Percentiles rank a stretch among this genome's conserved stretches.
These are phyloP conservation scores for Iguana delicatissima DNA, from an alignment of 2,797 vertebrate genomes.

Conservation along the genomic window DNA sequence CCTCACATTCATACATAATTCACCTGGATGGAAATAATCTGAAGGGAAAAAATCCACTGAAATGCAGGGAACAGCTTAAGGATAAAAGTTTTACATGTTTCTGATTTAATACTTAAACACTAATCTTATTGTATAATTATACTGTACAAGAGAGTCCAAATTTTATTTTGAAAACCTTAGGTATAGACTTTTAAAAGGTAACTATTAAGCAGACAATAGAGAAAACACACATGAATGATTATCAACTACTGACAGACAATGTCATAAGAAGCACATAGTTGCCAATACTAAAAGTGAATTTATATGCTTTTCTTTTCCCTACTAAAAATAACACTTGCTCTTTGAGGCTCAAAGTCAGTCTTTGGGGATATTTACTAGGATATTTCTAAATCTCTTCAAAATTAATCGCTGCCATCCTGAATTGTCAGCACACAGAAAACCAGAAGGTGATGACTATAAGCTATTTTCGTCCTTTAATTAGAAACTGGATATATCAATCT, in stretches of 20 bases:
- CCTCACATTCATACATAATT: too few species aligned
- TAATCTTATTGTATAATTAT: neutral
- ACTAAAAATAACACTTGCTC: neutral
- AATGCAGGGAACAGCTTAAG: neutral
- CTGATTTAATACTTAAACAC: neutral
- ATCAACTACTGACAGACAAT: too few species aligned
- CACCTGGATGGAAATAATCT: too few species aligned
- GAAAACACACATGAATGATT: neutral
- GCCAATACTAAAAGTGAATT: neutral
- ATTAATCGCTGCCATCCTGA: neutral
- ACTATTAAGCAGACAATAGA: neutral
- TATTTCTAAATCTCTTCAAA: constrained; percentile 25
- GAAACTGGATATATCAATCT: constrained; percentile 10
- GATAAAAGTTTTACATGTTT: neutral
- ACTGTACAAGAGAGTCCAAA: neutral
- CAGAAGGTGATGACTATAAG: neutral
- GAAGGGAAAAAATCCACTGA: neutral
- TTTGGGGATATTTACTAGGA: neutral
- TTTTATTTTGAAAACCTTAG: neutral
- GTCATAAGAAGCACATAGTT: neutral
- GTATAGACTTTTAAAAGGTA: neutral
- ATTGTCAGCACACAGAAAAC: neutral
- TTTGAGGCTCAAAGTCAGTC: neutral
- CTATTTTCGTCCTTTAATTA: constrained; percentile 4
- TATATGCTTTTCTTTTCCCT: neutral